A percentile compares a stretch with the other conserved stretches of the same genome.
These are phyloP conservation scores for Andrena dorsata DNA, from an alignment of 2,888 invertebrate species.

Conservation along the genomic window DNA sequence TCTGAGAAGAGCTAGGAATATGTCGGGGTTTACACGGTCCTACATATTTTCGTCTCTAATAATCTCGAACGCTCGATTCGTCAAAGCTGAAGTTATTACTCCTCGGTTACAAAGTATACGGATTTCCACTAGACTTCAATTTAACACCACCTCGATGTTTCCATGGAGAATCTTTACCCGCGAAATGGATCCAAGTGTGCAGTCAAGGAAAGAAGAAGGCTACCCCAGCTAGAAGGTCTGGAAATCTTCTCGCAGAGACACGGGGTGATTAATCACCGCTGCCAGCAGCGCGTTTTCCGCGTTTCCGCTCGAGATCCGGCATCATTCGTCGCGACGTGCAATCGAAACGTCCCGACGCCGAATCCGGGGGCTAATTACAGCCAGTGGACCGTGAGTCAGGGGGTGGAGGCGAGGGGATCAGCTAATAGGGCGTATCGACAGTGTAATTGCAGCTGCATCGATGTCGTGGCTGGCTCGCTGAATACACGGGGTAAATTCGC, in stretches of 20 bases:
- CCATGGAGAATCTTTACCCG: too few relatives aligned
- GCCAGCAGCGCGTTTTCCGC: background rate
- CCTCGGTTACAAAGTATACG: too few relatives aligned
- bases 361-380: background rate
- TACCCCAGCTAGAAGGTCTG: too few relatives aligned
- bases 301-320: background rate
- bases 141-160: too few relatives aligned
- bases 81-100: too few relatives aligned
- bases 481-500: background rate
- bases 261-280: background rate
- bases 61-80: too few relatives aligned
- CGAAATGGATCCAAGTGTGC: too few relatives aligned
- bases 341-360: slow-evolving; percentile 5
- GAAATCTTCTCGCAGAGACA: too few relatives aligned
- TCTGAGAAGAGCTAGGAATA: background rate
- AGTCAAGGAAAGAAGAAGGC: too few relatives aligned
- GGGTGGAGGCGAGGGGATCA: background rate
- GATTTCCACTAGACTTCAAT: too few relatives aligned
- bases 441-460: slow-evolving; percentile 7
- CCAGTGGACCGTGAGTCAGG: slow-evolving; percentile 6
- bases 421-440: slow-evolving; percentile 16
- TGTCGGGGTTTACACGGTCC: background rate
- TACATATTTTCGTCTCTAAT: too few relatives aligned
- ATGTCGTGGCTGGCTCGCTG: background rate
- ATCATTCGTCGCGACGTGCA: background rate